Conservation (phyloP, 2,888 invertebrate genomes). For the Synergus laeviventris region DNA sequence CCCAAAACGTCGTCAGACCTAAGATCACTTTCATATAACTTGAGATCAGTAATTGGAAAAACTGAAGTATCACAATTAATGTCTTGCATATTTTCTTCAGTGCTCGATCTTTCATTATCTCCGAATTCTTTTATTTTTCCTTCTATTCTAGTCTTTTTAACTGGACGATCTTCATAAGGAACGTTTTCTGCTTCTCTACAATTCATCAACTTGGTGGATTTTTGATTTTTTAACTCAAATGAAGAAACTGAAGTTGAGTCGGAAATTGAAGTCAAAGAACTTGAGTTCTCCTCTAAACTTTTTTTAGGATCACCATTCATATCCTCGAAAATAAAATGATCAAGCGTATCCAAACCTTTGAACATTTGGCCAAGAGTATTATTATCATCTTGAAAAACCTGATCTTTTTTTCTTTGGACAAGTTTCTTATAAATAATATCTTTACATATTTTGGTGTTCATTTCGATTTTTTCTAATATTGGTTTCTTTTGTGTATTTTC, state of each 20-base stretch:
- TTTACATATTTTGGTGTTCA: neutral
- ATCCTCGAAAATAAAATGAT: neutral
- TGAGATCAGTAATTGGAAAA: neutral
- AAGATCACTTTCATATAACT: neutral
- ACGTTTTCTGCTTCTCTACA: neutral
- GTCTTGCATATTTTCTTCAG: neutral
- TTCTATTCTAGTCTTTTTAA: neutral
- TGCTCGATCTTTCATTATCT: neutral
- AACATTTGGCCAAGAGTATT: neutral
- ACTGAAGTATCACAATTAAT: neutral
- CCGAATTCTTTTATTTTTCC: neutral
- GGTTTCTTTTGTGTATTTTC: neutral
- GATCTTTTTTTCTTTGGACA: neutral
- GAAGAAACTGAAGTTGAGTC: neutral
- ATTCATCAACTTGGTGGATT: neutral
- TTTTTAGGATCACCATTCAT: neutral
- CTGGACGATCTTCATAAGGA: neutral
- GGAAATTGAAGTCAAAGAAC: neutral
- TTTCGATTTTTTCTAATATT: neutral
- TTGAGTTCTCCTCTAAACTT: neutral
- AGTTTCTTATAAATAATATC: neutral
- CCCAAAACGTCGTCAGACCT: neutral
- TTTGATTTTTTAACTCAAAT: neutral
- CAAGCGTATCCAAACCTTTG: neutral
- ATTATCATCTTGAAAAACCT: neutral